Conservation (phyloP, 2,113 vertebrate species). For the Gymnocephalus cernua region DNA sequence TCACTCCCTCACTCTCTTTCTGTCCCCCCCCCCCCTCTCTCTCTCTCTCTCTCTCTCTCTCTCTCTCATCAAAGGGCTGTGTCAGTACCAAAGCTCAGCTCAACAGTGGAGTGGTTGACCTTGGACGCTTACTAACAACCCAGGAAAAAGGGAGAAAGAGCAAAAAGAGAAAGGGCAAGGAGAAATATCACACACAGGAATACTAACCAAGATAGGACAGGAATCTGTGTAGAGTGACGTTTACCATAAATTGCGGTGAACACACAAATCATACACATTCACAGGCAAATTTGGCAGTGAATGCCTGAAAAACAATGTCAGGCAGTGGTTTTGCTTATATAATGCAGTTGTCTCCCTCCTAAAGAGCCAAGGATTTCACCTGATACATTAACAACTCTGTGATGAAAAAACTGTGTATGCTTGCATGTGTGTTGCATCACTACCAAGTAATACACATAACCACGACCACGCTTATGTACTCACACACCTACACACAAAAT, state of each 20-base stretch:
- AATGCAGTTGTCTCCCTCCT: background rate
- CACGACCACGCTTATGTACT: background rate
- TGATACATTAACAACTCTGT: slow-evolving; percentile 29
- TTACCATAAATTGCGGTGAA: slow-evolving; percentile 12
- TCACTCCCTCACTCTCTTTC: slow-evolving; percentile 12
- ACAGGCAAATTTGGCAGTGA: background rate
- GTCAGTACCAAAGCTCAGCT: slow-evolving; percentile 60
- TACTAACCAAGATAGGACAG: slow-evolving; percentile 39
- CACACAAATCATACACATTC: background rate
- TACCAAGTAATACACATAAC: slow-evolving; percentile 17
- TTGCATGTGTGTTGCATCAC: slow-evolving; percentile 64
- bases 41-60: background rate
- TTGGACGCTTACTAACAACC: slow-evolving; percentile 70
- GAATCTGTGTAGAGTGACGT: slow-evolving; percentile 8
- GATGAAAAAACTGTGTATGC: slow-evolving; percentile 14
- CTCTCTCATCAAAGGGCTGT: slow-evolving; percentile 66
- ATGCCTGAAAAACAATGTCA: background rate
- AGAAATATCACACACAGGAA: slow-evolving; percentile 12
- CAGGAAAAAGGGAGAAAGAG: slow-evolving; percentile 41
- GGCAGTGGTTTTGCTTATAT: background rate
- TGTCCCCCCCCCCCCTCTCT: no score
- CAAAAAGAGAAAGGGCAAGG: slow-evolving; percentile 17
- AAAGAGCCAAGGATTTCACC: slow-evolving; percentile 13
- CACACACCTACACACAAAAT: background rate
- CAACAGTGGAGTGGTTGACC: slow-evolving; percentile 69